Base-by-base conservation (phyloP, 1,140 invertebrate genomes). In the Drosophila tsacasi region DNA sequence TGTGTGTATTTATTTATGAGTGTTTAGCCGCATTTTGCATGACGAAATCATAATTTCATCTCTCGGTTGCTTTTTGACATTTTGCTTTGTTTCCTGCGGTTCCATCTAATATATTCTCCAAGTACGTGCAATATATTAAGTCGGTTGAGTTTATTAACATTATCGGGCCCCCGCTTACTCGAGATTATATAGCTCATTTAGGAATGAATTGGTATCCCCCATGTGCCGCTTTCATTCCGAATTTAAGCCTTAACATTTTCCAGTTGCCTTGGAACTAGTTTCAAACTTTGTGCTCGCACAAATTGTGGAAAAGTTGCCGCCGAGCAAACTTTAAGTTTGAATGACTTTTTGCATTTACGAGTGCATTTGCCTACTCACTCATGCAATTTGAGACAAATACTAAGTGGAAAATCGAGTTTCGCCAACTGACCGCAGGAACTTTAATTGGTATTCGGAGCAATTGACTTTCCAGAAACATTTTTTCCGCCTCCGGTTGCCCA, bases 21-120 rank as follows among this genome's bases (percentile, higher is more conserved):
- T 81, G 78, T 82, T 90, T 85, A 85, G 85, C 72, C 60, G 64
- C 81, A 81, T 90, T 90, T 85, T 90, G 71, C 86, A 85, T 90
- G 85, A 90, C 85, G 85, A 90, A 90, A 90, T 90, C 78, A 90
- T 90, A 89, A 87, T 87, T 87, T 89, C 79, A 81, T 73, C 77
- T 49, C 66, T 66, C 61, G 49, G 49, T 32, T 32, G 67, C 52
- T 79, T 75, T 77, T 87, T 87, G 83, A 83, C 72, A 89, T 83
- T 87, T 81, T 65, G 82, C 68, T 81, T 83, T 81, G 62, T 81
- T 89, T 87, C 72, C 80, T 73, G 84, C 44, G 73, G 57, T 55
- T 83, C 47, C 50, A 46, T 65, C 46, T 50, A 42, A 66, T 79
- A 81, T 79, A 84, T 62, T 76, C 54, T 58, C 30, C 50, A 87